Evolutionary conservation across 2,797 vertebrate genomes (phyloP), one percentile per base, ranked within the genome.

Genomic region (Mormyrops boulengeri): DNA sequence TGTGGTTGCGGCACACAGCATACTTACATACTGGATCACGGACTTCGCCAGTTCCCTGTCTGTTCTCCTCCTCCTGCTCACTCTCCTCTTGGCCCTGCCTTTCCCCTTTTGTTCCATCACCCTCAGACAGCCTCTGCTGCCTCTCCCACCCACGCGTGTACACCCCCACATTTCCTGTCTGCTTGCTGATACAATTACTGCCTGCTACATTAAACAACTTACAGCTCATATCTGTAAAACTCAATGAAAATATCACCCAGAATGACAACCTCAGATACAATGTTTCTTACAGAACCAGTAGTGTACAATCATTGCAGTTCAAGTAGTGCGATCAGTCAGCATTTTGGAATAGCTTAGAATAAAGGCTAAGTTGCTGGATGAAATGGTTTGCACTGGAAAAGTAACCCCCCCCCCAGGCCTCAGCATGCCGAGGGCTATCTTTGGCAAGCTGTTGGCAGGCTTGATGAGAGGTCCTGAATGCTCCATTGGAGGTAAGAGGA

Each of bases 91-190:
- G 44, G 44, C n/a, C 84, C 84, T 52, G 19, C 84, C 2, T n/a
- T 85, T 50, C 19, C n/a, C 47, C 84, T 52, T 30, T 26, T 26
- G 47, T 50, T 50, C 84, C 49, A 7, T 52, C 44, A 52, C n/a
- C 22, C 47, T 85, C 44, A 85, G 22, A 50, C 47, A 49, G 22
- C 34, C 44, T 50, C 44, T 50, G 22, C 50, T 12, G 17, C 22
- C 26, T 87, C 52, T 30, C 52, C 52, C 52, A 55, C 85, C 85
- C 85, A 87, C 85, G 4, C 50, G 44, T 11, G n/a, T 86, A 87
- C 85, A 55, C 85, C 85, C 86, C 34, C 86, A 44, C 86, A 62
- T 3, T 88, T 87, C 85, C 52, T 57, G 85, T 87, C 85, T 87
- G 85, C 85, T 87, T 57, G 52, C 85, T 60, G 86, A 66, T 41